Conservation (phyloP, 1,140 invertebrate species). For the Aphidius ervi region DNA sequence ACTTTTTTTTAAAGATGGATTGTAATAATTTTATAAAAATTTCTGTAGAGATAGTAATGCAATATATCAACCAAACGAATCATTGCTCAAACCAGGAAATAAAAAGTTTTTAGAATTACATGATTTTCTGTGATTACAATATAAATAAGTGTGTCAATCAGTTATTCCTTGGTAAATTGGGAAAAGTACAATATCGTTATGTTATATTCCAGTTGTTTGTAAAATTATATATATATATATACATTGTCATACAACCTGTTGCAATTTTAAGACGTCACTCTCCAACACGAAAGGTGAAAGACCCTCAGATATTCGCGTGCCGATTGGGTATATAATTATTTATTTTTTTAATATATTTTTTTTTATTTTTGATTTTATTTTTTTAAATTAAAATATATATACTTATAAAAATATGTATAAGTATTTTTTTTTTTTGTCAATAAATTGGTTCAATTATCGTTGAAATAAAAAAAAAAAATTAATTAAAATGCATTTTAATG, state of each 20-base stretch:
- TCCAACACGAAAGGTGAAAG: conserved; percentile 5
- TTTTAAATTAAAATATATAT: not conserved
- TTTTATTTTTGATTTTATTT: not conserved
- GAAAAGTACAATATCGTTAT: conserved; percentile 6
- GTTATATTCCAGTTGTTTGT: too few relatives aligned
- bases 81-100: conserved; percentile 49
- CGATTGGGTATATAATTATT: too few relatives aligned
- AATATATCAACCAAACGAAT: conserved; percentile 18
- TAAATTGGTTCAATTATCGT: too few relatives aligned
- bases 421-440: too few relatives aligned
- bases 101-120: conserved; percentile 41
- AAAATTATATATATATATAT: too few relatives aligned
- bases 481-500: too few relatives aligned
- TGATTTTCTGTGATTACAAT: conserved; percentile 44
- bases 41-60: too few relatives aligned
- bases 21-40: too few relatives aligned
- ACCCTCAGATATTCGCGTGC: not conserved
- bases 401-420: not conserved
- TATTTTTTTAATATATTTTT: too few relatives aligned
- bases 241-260: conserved; percentile 1
- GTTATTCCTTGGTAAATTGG: conserved; percentile 8
- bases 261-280: not conserved
- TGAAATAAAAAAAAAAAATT: too few relatives aligned
- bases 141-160: conserved; percentile 30
- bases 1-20: too few relatives aligned